phyloP scores from a whole-genome alignment of 2,797 vertebrate genomes.

The Spizella passerina region DNA sequence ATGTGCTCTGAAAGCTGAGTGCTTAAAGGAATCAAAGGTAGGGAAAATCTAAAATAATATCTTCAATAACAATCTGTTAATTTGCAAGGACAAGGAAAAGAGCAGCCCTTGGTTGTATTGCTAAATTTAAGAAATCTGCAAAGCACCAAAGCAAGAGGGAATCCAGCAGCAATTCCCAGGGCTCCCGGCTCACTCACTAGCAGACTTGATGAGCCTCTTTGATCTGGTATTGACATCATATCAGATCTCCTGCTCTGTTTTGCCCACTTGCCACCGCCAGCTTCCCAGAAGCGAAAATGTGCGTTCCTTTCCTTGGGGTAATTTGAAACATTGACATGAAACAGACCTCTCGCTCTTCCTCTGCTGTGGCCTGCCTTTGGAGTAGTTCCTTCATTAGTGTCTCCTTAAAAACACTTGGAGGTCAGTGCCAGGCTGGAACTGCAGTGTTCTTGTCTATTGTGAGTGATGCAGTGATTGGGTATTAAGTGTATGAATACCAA shows the following conservation, averaged over 20 bases:
- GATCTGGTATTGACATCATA: conserved; percentile 57
- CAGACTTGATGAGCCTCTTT: conserved; percentile 58
- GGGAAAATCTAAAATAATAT: conserved; percentile 1
- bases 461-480: neutral
- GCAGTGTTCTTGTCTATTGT: conserved; percentile 34
- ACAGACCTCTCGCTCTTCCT: conserved; percentile 32
- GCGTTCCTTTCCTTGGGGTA: conserved; percentile 24
- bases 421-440: conserved; percentile 19
- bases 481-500: conserved; percentile 10
- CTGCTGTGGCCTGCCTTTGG: neutral
- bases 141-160: neutral
- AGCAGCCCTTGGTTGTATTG: neutral
- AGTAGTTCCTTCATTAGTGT: neutral
- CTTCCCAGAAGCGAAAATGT: conserved; percentile 28
- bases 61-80: neutral
- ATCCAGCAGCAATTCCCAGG: conserved; percentile 13
- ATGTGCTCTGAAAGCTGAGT: neutral
- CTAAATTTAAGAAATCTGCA: conserved; percentile 3
- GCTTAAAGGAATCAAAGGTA: neutral
- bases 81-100: neutral
- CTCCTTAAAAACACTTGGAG: conserved; percentile 50
- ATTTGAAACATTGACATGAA: conserved; percentile 54
- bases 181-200: neutral
- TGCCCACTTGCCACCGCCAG: conserved; percentile 32
- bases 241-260: conserved; percentile 33